A percentile compares a stretch with the other conserved stretches of the same genome.
Conservation (phyloP, 64 coral and sea anemone species). For the Stichodactyla helianthus region DNA sequence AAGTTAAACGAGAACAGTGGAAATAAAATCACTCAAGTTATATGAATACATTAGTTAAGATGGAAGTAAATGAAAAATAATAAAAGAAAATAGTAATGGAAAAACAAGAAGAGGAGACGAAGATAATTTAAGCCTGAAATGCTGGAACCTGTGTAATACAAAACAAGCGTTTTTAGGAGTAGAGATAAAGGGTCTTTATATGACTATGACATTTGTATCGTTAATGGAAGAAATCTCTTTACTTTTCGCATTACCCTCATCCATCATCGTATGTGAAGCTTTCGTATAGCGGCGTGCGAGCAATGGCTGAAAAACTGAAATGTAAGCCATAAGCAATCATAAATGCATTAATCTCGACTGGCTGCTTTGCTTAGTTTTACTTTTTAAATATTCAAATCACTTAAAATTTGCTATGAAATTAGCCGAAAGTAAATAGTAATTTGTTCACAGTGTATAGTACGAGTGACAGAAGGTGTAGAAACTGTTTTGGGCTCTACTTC, state of each 20-base stretch:
- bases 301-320: not conserved
- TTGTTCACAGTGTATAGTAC: not conserved
- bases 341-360: constrained; percentile 9
- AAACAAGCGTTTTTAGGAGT: not conserved
- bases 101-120: not conserved
- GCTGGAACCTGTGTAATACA: too few species aligned
- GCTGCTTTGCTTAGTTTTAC: not conserved
- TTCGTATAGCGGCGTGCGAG: not conserved
- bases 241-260: not conserved
- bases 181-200: not conserved
- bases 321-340: not conserved
- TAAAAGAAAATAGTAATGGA: not conserved
- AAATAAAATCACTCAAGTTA: too few species aligned
- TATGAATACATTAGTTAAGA: too few species aligned
- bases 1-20: too few species aligned
- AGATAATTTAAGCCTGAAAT: not conserved
- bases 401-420: not conserved
- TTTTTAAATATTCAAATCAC: not conserved
- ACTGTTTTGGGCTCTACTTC: not conserved
- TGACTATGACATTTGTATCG: not conserved
- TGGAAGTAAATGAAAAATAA: too few species aligned
- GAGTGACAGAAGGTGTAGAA: not conserved
- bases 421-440: constrained; percentile 10
- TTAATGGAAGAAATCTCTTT: not conserved
- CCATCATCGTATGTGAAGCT: not conserved